Percentiles rank a stretch among this genome's conserved stretches.
These are phyloP conservation scores for Dryocosmus kuriphilus DNA, from an alignment of 2,888 invertebrate genomes.

Conservation along the genomic window DNA sequence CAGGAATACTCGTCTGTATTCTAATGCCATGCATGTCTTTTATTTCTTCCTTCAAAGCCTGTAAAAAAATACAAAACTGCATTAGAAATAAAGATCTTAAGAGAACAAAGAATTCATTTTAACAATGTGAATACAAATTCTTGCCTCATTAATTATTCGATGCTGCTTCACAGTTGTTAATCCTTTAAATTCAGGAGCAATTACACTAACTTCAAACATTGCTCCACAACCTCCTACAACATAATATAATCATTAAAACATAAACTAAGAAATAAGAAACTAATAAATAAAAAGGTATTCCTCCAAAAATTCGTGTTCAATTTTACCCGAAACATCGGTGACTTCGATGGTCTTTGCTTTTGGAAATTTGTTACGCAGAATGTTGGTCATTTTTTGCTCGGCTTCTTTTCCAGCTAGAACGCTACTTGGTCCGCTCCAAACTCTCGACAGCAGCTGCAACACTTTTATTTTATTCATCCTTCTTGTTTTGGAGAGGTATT, in stretches of 20 bases:
- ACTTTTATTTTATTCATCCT: constrained; percentile 71
- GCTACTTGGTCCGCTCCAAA: constrained; percentile 73
- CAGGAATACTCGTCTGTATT: constrained; percentile 84
- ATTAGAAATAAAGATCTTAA: constrained; percentile 21
- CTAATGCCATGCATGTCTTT: constrained; percentile 91
- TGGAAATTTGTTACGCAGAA: constrained; percentile 80
- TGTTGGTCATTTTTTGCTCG: constrained; percentile 75
- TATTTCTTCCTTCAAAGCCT: constrained; percentile 87
- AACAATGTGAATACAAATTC: neutral
- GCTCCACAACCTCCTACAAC: constrained; percentile 87
- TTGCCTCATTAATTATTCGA: constrained; percentile 83
- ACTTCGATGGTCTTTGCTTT: constrained; percentile 83
- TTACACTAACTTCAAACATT: constrained; percentile 87
- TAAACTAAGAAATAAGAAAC: neutral
- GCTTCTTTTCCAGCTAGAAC: constrained; percentile 70
- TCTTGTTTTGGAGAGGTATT: constrained; percentile 53
- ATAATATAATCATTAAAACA: constrained; percentile 28
- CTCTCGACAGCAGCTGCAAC: constrained; percentile 74
- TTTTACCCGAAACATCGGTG: constrained; percentile 83
- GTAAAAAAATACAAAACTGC: constrained; percentile 55
- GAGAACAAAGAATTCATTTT: neutral
- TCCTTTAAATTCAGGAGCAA: constrained; percentile 85
- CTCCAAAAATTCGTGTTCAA: constrained; percentile 23
- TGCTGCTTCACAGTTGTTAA: constrained; percentile 87
- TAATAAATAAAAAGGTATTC: neutral